Evolutionary conservation across 2,888 invertebrate species (phyloP), one percentile per base, ranked within the genome.

Genomic region (Thereva nobilitata): DNA sequence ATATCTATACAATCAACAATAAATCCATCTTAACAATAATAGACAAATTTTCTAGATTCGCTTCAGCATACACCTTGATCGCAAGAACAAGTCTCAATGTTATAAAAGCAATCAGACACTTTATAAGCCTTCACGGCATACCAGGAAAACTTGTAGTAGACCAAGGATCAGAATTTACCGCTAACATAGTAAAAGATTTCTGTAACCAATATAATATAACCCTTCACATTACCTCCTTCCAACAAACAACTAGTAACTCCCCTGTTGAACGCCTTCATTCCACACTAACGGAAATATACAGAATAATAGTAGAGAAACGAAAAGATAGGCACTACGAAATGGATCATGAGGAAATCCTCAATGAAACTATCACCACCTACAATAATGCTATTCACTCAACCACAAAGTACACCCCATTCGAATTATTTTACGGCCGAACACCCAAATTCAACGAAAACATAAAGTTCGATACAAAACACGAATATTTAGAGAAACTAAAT

Each of bases 121-220:
- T 63, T 35, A 50, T 63, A 23, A 63, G 63, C 63, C 5, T 47
- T 9, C 5, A 63, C 50, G 63, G 63, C n/a, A 63, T 63, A 12
- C 50, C 49, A 37, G 49, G 23, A 7, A 50, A 63, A 63, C 6
- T 63, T 5, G 37, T 23, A 37, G 10, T 35, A 9, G 63, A 50
- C 49, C 63, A 63, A 35, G 63, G 49, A 6, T 8, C 49, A 34
- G 63, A 65, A 9, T 50, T 50, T 35, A 50, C 50, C 6, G 23
- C 4, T 5, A 50, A 23, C 23, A 9, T 50, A 9, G 12, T 50
- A 5, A 35, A 50, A 2, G 50, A 50, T 50, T 50, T 50, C 23
- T 50, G 50, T 34, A 50, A 50, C 1, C 50, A 12, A 50, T 50
- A 50, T 9, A 50, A 8, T 34, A 50, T 50, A 5, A 50, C 6